Conservation (phyloP, 2,113 vertebrate species). For the Eurystomus gularis region DNA sequence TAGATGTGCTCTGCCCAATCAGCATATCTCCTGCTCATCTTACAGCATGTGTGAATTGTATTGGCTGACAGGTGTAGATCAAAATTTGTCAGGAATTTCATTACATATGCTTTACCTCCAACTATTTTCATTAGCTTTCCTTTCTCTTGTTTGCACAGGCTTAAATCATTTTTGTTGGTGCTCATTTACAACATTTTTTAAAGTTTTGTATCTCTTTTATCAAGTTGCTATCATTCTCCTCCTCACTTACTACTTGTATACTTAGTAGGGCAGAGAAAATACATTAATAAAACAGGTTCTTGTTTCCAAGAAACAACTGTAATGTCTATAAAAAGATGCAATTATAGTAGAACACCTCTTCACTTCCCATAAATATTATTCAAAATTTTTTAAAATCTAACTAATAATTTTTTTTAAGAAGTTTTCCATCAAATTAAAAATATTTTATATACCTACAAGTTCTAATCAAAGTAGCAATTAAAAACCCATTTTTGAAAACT, state of each 20-base stretch:
- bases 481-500: neutral
- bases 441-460: neutral
- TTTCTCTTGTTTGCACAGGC: neutral
- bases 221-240: neutral
- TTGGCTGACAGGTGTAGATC: neutral
- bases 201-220: neutral
- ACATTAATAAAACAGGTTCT: conserved; percentile 69
- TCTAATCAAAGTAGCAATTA: neutral
- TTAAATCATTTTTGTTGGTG: neutral
- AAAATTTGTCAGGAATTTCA: neutral
- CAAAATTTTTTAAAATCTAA: neutral
- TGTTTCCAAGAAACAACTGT: conserved; percentile 56
- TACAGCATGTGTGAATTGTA: neutral
- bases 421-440: conserved; percentile 33
- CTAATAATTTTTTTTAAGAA: conserved; percentile 14
- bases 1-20: neutral
- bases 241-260: conserved; percentile 52
- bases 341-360: neutral
- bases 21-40: neutral
- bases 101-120: neutral
- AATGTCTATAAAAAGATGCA: conserved; percentile 38
- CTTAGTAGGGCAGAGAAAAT: conserved; percentile 62
- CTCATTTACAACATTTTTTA: neutral
- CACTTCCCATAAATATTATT: conserved; percentile 41
- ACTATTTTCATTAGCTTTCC: neutral